These are phyloP conservation scores for Drosophila kambysellisi DNA, from an alignment of 2,888 invertebrate species.

Conservation along the genomic window DNA sequence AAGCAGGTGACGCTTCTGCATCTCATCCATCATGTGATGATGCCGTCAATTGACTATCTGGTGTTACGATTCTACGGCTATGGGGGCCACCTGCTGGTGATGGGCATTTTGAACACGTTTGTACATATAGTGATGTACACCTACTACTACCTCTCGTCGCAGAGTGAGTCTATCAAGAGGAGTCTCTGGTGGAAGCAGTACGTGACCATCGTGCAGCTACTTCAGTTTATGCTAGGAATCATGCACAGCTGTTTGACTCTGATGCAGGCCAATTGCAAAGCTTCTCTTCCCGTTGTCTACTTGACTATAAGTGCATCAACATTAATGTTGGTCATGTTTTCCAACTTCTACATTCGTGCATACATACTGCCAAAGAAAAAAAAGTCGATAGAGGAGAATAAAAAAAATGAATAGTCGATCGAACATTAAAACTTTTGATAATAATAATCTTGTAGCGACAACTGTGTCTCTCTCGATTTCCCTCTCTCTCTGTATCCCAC, in stretches of 20 bases:
- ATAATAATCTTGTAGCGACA: not conserved
- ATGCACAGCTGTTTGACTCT: slow-evolving; percentile 29
- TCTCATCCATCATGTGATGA: slow-evolving; percentile 52
- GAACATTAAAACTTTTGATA: not conserved
- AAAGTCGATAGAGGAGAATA: not conserved
- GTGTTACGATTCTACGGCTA: slow-evolving; percentile 43
- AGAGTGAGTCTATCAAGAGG: slow-evolving; percentile 8
- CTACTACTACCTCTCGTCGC: slow-evolving; percentile 53
- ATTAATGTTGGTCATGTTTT: slow-evolving; percentile 51
- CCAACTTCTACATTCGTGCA: slow-evolving; percentile 43
- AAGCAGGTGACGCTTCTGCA: slow-evolving; percentile 54
- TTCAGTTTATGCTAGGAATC: slow-evolving; percentile 45
- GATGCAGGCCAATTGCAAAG: slow-evolving; percentile 39
- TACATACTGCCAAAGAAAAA: slow-evolving; percentile 28
- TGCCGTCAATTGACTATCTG: slow-evolving; percentile 31
- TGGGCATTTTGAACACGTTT: slow-evolving; percentile 31
- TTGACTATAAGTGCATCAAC: slow-evolving; percentile 13
- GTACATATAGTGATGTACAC: slow-evolving; percentile 54
- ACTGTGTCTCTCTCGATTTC: no score
- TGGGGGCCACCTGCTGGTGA: slow-evolving; percentile 42
- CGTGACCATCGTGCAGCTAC: slow-evolving; percentile 50
- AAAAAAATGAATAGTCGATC: not conserved
- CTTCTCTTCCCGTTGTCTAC: not conserved
- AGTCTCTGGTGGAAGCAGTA: slow-evolving; percentile 55
- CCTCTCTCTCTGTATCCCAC: no score